A percentile compares a stretch with the other conserved stretches of the same genome.
Evolutionary conservation across 2,888 invertebrate genomes (phyloP).

Genomic region (Galerucella nymphaeae): DNA sequence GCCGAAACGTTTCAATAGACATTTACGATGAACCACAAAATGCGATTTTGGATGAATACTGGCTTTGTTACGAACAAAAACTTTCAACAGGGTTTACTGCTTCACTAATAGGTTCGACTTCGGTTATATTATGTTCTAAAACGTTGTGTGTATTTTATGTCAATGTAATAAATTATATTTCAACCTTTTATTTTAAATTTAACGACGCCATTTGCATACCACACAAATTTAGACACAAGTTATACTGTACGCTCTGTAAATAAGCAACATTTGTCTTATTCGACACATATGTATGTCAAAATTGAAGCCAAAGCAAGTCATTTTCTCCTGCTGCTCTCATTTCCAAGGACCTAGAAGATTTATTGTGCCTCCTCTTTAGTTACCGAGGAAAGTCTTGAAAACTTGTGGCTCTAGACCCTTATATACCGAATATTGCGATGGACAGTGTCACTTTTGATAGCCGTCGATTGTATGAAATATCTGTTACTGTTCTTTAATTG

Average conservation of each 20-base stretch:
- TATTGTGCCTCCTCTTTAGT: no score
- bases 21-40: slow-evolving; percentile 27
- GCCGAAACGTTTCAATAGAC: slow-evolving; percentile 26
- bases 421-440: no score
- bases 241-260: slow-evolving; percentile 27
- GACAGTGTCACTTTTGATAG: no score
- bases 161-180: slow-evolving; percentile 27
- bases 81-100: slow-evolving; percentile 52
- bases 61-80: slow-evolving; percentile 25
- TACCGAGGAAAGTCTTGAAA: no score
- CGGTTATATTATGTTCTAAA: slow-evolving; percentile 46
- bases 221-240: slow-evolving; percentile 23
- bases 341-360: no score
- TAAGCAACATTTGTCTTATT: no score
- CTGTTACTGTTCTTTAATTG: no score
- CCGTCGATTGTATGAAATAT: no score
- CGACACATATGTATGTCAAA: no score
- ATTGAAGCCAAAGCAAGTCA: no score
- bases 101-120: slow-evolving; percentile 60
- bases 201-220: slow-evolving; percentile 30
- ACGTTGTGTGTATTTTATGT: slow-evolving; percentile 42
- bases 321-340: no score
- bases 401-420: no score
- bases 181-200: slow-evolving; percentile 21
- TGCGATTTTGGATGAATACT: slow-evolving; percentile 27